Conservation (phyloP, 2,888 invertebrate genomes). For the Epinotia brunnichana region DNA sequence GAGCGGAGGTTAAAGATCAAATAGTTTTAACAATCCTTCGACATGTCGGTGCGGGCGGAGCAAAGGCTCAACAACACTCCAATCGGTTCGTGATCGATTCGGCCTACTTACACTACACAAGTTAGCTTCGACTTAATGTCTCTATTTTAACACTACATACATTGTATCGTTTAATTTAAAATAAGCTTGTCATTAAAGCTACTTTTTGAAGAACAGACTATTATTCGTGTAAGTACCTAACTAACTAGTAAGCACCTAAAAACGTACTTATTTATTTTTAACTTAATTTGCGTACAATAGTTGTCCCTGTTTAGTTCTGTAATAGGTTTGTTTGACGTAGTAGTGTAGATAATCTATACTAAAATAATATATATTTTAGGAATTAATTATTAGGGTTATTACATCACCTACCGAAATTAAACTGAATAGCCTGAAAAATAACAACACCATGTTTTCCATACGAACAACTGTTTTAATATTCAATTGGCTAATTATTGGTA, state of each 20-base stretch:
- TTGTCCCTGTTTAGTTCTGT: too few species aligned
- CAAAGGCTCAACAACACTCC: conserved; percentile 51
- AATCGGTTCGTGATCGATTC: conserved; percentile 62
- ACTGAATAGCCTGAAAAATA: background rate
- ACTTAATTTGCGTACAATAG: background rate
- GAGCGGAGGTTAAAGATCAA: conserved; percentile 62
- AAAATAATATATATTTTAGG: too few species aligned
- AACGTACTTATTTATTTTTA: background rate
- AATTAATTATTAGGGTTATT: background rate
- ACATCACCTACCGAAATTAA: too few species aligned
- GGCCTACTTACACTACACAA: conserved; percentile 60
- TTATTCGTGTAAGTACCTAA: background rate
- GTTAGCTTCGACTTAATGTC: conserved; percentile 44
- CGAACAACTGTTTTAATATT: conserved; percentile 20
- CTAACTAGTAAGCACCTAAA: background rate
- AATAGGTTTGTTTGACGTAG: background rate
- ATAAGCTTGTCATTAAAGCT: background rate
- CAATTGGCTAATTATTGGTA: conserved; percentile 28
- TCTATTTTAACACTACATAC: conserved; percentile 36
- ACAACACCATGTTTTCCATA: background rate
- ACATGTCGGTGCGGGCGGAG: conserved; percentile 46
- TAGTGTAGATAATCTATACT: too few species aligned
- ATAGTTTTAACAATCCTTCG: conserved; percentile 53
- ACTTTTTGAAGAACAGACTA: too few species aligned
- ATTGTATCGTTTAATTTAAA: background rate